These are phyloP conservation scores for Spheniscus mendiculus DNA, from an alignment of 2,113 vertebrate genomes.

Conservation along the genomic window DNA sequence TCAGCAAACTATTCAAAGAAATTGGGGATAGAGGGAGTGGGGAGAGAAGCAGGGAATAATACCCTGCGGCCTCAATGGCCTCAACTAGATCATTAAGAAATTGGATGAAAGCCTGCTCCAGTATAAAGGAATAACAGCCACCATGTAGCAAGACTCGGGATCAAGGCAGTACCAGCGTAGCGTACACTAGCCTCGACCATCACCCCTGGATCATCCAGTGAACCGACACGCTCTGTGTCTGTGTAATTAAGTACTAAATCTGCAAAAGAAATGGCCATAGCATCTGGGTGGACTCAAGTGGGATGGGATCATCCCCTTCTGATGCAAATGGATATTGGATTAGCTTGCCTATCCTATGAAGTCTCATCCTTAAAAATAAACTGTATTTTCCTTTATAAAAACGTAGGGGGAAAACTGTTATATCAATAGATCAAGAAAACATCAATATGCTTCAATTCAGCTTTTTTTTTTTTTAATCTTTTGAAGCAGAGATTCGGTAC, in stretches of 20 bases:
- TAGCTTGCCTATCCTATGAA: background rate
- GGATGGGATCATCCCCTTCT: background rate
- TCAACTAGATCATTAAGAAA: background rate
- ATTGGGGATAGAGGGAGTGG: background rate
- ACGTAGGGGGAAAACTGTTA: background rate
- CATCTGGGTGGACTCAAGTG: background rate
- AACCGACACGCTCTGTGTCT: background rate
- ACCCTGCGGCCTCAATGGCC: background rate
- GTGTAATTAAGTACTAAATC: background rate
- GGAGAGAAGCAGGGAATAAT: background rate
- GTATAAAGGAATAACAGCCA: background rate
- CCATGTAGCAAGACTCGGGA: background rate
- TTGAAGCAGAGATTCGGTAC: background rate
- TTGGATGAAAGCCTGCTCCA: background rate
- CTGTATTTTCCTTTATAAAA: background rate
- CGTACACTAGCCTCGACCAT: rapidly evolving
- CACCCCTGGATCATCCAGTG: background rate
- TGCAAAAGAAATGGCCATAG: background rate
- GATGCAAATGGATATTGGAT: background rate
- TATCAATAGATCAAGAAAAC: background rate
- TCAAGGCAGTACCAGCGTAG: background rate
- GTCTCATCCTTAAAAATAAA: background rate
- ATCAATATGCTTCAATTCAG: background rate
- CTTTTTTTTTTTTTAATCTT: background rate
- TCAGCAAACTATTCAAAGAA: slow-evolving; percentile 2